These are phyloP conservation scores for Rhagium mordax DNA, from an alignment of 2,888 invertebrate species.

Conservation along the genomic window DNA sequence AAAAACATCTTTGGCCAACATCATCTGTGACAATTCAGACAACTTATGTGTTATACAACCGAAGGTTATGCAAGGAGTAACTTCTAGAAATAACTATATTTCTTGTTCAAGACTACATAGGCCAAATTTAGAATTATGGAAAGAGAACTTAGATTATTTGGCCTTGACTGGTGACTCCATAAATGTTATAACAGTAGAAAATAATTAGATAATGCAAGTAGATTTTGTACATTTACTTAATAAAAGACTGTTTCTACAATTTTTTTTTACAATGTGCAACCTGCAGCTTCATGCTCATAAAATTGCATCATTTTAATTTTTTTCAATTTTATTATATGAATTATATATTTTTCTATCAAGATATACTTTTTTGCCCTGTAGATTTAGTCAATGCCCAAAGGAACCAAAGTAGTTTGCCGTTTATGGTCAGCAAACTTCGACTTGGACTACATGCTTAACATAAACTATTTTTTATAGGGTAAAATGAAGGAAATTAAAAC, in stretches of 20 bases:
- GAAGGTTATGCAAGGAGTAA: slow-evolving; percentile 79
- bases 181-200: not conserved
- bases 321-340: too few species aligned
- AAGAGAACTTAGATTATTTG: slow-evolving; percentile 46
- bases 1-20: slow-evolving; percentile 80
- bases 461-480: too few species aligned
- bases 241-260: not conserved
- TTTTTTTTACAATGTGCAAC: too few species aligned
- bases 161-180: not conserved
- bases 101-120: slow-evolving; percentile 77
- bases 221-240: not conserved
- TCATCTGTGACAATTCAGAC: slow-evolving; percentile 86
- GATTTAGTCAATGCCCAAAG: too few species aligned
- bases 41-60: slow-evolving; percentile 77
- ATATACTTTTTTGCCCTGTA: too few species aligned
- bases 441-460: too few species aligned
- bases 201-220: not conserved
- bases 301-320: too few species aligned
- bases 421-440: too few species aligned
- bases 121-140: slow-evolving; percentile 65
- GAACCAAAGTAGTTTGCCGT: too few species aligned
- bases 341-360: too few species aligned
- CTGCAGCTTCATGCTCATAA: too few species aligned
- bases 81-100: slow-evolving; percentile 73
- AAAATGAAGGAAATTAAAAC: not conserved